Percentiles rank a stretch among this genome's conserved stretches.
These are phyloP conservation scores for Stichopus chloronotus DNA, from an alignment of 35 echinoderm and acorn worm genomes.

Conservation along the genomic window DNA sequence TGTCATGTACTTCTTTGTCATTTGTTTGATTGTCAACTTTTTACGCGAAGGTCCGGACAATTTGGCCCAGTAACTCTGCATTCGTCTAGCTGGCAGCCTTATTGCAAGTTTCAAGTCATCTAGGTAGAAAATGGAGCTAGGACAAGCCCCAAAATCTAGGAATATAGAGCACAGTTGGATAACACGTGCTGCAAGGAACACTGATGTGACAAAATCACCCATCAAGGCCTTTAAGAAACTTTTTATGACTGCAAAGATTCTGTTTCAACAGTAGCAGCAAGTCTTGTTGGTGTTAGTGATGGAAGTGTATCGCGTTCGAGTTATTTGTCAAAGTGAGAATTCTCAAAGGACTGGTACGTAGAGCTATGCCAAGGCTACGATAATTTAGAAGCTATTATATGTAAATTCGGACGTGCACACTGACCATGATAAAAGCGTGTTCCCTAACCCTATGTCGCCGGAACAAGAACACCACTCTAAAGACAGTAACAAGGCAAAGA, in stretches of 20 bases:
- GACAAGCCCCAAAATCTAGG: too few relatives aligned
- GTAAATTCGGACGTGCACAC: background rate
- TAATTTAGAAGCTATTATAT: conserved; percentile 23
- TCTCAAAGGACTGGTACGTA: background rate
- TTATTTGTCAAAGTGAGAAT: background rate
- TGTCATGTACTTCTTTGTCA: too few relatives aligned
- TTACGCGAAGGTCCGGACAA: too few relatives aligned
- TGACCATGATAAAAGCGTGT: background rate
- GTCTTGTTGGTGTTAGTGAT: background rate
- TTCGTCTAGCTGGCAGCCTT: too few relatives aligned
- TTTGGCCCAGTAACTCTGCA: too few relatives aligned
- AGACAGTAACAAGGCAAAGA: background rate
- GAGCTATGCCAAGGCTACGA: conserved; percentile 19
- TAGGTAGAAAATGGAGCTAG: too few relatives aligned
- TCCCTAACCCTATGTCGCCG: background rate
- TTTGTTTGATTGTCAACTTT: too few relatives aligned
- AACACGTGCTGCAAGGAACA: too few relatives aligned
- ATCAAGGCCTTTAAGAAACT: too few relatives aligned
- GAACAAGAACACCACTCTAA: background rate
- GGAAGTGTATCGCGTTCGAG: background rate
- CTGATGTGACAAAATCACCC: too few relatives aligned
- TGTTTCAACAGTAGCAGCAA: background rate
- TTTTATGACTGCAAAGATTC: background rate
- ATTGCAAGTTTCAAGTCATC: too few relatives aligned
- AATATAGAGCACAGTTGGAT: too few relatives aligned